These are phyloP conservation scores for Drosophila anomelani DNA, from an alignment of 2,888 invertebrate species.

Conservation along the genomic window DNA sequence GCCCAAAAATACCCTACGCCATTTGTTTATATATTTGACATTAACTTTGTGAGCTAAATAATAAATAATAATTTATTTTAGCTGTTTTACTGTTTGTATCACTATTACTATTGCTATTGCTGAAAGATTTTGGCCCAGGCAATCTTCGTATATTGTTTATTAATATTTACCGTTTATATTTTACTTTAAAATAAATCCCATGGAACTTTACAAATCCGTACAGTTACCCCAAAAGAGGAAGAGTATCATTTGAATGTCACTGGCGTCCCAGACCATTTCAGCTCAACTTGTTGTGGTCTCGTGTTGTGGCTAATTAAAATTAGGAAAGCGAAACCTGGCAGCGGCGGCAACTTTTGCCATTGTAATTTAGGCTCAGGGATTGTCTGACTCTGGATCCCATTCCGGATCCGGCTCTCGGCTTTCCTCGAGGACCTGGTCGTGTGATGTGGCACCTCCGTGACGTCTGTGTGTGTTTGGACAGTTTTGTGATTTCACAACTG, in stretches of 20 bases:
- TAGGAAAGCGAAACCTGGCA: constrained; percentile 42
- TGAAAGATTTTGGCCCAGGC: too few relatives aligned
- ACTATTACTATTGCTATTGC: too few relatives aligned
- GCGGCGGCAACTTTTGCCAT: constrained; percentile 28
- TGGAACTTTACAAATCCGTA: not conserved
- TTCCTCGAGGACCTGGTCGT: constrained; percentile 9
- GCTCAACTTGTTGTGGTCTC: constrained; percentile 33
- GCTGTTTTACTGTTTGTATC: too few relatives aligned
- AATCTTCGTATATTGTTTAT: too few relatives aligned
- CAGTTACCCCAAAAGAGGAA: not conserved
- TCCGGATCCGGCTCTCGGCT: constrained; percentile 3
- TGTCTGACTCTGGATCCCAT: constrained; percentile 33
- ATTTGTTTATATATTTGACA: not conserved
- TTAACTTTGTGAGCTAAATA: too few relatives aligned
- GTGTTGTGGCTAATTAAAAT: constrained; percentile 63
- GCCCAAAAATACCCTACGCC: constrained; percentile 16
- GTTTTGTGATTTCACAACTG: constrained; percentile 45
- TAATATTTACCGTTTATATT: too few relatives aligned
- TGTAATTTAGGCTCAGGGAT: constrained; percentile 51
- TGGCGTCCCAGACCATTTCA: not conserved
- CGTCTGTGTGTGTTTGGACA: constrained; percentile 17
- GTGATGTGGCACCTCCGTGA: constrained; percentile 16
- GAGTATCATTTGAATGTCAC: not conserved
- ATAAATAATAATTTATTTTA: too few relatives aligned
- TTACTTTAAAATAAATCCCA: too few relatives aligned